Conservation (phyloP, 2,113 vertebrate genomes). For the Stigmatopora argus region DNA sequence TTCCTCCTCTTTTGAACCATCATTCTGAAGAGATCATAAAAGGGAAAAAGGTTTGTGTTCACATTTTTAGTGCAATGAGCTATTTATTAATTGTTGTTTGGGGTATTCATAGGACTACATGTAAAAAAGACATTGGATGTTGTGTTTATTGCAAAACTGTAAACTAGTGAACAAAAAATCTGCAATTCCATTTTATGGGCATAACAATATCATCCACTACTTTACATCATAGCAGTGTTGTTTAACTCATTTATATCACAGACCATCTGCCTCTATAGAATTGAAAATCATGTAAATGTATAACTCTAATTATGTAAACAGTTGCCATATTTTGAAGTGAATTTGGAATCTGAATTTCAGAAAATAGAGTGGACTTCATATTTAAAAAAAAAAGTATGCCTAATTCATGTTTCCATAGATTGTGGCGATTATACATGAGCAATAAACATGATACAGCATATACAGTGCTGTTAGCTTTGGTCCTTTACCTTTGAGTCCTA, state of each 20-base stretch:
- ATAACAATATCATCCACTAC: not conserved
- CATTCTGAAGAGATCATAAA: not conserved
- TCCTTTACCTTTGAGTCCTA: too few relatives aligned
- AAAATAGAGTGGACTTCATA: not conserved
- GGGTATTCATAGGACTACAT: not conserved
- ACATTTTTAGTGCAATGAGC: not conserved
- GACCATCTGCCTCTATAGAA: not conserved
- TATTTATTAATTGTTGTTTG: not conserved
- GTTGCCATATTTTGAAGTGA: not conserved
- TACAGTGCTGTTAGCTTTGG: not conserved
- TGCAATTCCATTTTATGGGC: not conserved
- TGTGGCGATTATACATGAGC: not conserved
- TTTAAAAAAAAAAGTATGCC: not conserved
- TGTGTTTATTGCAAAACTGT: not conserved
- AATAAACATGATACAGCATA: not conserved
- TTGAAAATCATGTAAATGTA: not conserved
- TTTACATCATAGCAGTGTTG: not conserved
- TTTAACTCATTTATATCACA: not conserved
- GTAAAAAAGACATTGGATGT: not conserved
- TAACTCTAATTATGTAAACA: not conserved
- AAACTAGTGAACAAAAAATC: not conserved
- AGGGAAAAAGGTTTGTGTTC: constrained; percentile 6
- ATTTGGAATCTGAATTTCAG: not conserved
- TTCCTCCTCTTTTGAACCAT: not conserved
- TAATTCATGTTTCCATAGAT: not conserved